Base-by-base conservation (phyloP, 2,888 invertebrate genomes). In the Troides oblongomaculatus region DNA sequence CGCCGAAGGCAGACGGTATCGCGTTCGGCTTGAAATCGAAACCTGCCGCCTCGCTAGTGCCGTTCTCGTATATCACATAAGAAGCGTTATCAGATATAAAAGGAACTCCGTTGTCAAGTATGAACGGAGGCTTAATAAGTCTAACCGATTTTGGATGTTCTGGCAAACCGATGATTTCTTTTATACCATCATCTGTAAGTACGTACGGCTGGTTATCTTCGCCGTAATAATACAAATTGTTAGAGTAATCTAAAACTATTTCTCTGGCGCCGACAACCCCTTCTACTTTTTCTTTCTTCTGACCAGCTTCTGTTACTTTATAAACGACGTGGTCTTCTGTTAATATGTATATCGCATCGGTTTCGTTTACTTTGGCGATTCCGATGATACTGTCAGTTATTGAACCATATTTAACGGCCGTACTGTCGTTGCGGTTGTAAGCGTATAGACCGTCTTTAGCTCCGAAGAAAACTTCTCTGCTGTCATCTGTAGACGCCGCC, bases 361-460 rank as follows among this genome's bases (percentile, higher is more conserved):
- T 78, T 1, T 77, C 77, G 46, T 86, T 86, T 0, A 72, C 75
- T 75, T 83, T 82, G 14, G 79, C 84, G 6, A 88, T 79, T 7
- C 75, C 74, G 2, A 85, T 81, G 2, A 87, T 75, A 46, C 75
- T 82, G 36, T 88, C 87, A 12, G 78, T 81, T 1, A 87, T 18
- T 2, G 82, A 71, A 0, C 87, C 87, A 50, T 83, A 87, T 77
- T 87, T 87, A 1, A 79, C 78, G 53, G 85, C 83, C 23, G 66
- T 74, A 14, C 78, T 79, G 3, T 76, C 68, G 14, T 74, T 61
- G 4, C 46, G 66, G 57, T 84, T 81, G 74, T 82, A 87, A 0
- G 59, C 18, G 68, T 86, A 88, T 8, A 88, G 66, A 2, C 88
- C 88, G 17, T 86, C 84, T 39, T 75, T 76, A 1, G 87, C 82